A percentile compares a stretch with the other conserved stretches of the same genome.
Conservation (phyloP, 1,140 invertebrate genomes). For the Zaprionus inermis region DNA sequence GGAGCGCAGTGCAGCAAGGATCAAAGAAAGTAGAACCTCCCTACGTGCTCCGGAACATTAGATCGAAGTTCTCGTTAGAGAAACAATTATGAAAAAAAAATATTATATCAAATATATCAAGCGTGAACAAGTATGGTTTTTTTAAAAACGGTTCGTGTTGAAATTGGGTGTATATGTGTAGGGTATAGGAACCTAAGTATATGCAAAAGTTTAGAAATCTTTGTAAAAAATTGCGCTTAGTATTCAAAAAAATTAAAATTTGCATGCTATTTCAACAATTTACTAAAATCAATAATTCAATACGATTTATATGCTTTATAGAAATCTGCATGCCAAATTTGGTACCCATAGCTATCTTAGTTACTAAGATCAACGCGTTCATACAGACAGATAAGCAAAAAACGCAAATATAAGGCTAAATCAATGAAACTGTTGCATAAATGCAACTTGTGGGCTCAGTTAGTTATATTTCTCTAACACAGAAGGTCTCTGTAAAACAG, state of each 20-base stretch:
- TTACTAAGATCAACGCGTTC: background rate
- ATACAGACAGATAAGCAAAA: background rate
- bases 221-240: background rate
- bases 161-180: background rate
- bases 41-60: background rate
- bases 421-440: background rate
- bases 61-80: background rate
- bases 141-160: background rate
- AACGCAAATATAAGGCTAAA: background rate
- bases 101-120: no score
- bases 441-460: background rate
- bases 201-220: background rate
- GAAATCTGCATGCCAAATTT: background rate
- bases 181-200: background rate
- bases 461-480: no score
- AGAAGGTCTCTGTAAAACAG: no score
- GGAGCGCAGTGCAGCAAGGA: conserved; percentile 46
- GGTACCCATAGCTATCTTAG: background rate
- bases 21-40: conserved; percentile 37
- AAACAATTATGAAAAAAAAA: background rate
- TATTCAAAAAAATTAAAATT: background rate
- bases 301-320: background rate
- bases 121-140: no score
- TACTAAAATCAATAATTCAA: no score
- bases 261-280: no score